Evolutionary conservation across 2,797 vertebrate species (phyloP), one percentile per base, ranked within the genome.

Genomic region (Selene dorsalis): DNA sequence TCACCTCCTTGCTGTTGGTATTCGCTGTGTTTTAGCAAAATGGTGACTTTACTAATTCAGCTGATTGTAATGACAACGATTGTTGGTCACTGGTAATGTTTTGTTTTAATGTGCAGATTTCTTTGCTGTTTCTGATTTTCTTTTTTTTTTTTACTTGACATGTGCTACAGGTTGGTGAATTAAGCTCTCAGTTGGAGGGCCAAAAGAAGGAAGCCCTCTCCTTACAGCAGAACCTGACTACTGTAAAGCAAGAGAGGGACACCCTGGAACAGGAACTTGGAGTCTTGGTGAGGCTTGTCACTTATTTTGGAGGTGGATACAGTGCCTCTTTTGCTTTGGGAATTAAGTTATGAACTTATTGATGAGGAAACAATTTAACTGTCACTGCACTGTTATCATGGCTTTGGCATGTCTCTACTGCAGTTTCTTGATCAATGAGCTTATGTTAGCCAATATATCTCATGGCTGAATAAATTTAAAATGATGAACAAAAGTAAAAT

Each of bases 231-330:
- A 95, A 83, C 84, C 88, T 97, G 91, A 88, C 91, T 84, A 88
- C 91, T 75, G 87, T 93, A 84, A 94, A 95, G 85, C 94, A 95
- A 91, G 93, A 95, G 80, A 97, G 96, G 85, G 93, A 95, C 74
- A 84, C 89, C 84, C 87, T 96, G 93, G 95, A 96, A 84, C 93
- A 95, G 81, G 95, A 98, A 71, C 95, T 97, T 72, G 93, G 90
- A 84, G 82, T 75, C 80, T 87, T 97, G 97, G 98, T 99, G 93
- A 97, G 96, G 74, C 11, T 57, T 56, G 11, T 16, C n/a, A 6
- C 20, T 58, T 59, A 14, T 57, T 50, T 13, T 62, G 12, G 22
- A 52, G 61, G 26, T 48, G 4, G 12, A 48, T 68, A 9, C 18
- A 47, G 35, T 22, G 48, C 8, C 4, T 73, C 0, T 35, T 68